phyloP scores from a whole-genome alignment of 2,888 invertebrate species.

The Campoplex capitator region DNA sequence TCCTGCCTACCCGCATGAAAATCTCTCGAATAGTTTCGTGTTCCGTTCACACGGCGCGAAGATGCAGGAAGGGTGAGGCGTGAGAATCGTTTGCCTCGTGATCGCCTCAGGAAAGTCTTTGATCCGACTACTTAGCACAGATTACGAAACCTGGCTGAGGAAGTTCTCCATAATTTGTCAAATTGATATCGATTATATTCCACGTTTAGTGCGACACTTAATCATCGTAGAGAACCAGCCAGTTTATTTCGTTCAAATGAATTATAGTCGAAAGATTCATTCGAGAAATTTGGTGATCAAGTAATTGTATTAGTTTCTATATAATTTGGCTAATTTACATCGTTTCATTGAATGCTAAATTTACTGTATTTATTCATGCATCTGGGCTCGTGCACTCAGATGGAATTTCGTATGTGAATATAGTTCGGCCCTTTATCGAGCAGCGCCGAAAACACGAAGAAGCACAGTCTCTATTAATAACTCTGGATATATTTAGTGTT shows the following conservation, averaged over 20 bases:
- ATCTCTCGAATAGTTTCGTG: conserved; percentile 63
- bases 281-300: not conserved
- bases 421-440: conserved; percentile 72
- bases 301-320: not conserved
- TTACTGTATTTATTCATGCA: conserved; percentile 48
- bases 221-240: not conserved
- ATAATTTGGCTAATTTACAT: not conserved
- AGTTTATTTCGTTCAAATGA: not conserved
- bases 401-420: conserved; percentile 43
- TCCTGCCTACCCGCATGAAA: conserved; percentile 66
- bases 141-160: conserved; percentile 5
- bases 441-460: conserved; percentile 60
- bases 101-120: conserved; percentile 40
- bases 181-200: not conserved
- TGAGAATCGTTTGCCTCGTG: conserved; percentile 63
- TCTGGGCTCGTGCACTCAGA: conserved; percentile 6
- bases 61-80: conserved; percentile 52
- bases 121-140: conserved; percentile 34
- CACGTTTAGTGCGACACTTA: too few species aligned
- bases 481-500: conserved; percentile 82
- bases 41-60: conserved; percentile 76
- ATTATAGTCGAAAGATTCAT: not conserved
- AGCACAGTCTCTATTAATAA: conserved; percentile 79
- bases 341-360: not conserved
- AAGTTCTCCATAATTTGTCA: not conserved